These are phyloP conservation scores for Lamellibrachia luymesi DNA, from an alignment of 1,140 invertebrate genomes.

Conservation along the genomic window DNA sequence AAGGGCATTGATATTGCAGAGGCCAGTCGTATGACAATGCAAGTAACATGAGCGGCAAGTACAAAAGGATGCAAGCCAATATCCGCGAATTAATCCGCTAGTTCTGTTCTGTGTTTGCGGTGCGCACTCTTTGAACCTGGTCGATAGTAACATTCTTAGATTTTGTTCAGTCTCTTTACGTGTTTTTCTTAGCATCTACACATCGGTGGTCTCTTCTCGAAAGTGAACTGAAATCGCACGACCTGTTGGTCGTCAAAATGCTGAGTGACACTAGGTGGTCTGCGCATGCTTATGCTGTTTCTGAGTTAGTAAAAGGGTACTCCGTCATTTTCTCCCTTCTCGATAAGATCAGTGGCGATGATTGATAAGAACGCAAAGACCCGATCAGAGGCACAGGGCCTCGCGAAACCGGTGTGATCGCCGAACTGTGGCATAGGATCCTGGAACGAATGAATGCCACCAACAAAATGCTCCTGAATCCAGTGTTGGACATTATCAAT, in stretches of 20 bases:
- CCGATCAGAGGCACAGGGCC: conserved; percentile 11
- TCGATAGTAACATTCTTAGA: no score
- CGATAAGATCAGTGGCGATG: background rate
- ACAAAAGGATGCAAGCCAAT: no score
- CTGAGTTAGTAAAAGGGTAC: conserved; percentile 13
- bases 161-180: no score
- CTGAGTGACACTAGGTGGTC: conserved; percentile 14
- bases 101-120: conserved; percentile 10
- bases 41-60: no score
- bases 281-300: conserved; percentile 12
- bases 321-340: conserved; percentile 6
- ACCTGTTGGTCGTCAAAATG: no score
- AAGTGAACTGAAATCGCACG: no score
- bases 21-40: no score
- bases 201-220: no score
- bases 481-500: conserved; percentile 10
- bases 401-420: conserved; percentile 12
- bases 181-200: no score
- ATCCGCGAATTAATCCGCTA: conserved; percentile 1
- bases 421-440: conserved; percentile 1
- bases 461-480: conserved; percentile 15
- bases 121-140: no score
- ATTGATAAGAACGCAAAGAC: no score
- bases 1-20: no score
- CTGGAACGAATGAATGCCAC: conserved; percentile 12